Percentiles rank a stretch among this genome's conserved stretches.
Evolutionary conservation across 2,888 invertebrate genomes (phyloP).

Genomic region (Hemistola chrysoprasaria): DNA sequence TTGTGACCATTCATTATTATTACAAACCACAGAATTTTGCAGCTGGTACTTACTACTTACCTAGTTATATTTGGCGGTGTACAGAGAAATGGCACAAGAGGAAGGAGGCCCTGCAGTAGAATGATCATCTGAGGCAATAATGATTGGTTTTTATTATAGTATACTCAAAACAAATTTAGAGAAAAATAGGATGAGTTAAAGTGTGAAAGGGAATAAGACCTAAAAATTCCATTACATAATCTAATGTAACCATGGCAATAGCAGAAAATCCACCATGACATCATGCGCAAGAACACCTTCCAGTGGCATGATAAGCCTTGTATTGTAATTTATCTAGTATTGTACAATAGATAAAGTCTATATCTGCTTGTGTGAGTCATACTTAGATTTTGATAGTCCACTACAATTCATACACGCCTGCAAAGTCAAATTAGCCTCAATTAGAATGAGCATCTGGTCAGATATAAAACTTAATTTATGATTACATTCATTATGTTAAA

Average conservation of each 20-base stretch:
- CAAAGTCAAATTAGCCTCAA: slow-evolving; percentile 58
- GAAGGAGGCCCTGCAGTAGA: too few species aligned
- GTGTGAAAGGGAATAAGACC: slow-evolving; percentile 3
- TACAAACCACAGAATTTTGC: too few species aligned
- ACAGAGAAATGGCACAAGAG: too few species aligned
- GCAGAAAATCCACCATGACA: slow-evolving; percentile 33
- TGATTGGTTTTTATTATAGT: too few species aligned
- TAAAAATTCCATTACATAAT: slow-evolving; percentile 26
- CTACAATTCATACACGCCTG: slow-evolving; percentile 16
- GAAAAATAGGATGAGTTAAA: too few species aligned
- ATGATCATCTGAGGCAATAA: too few species aligned
- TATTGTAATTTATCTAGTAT: slow-evolving; percentile 12
- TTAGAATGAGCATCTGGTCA: slow-evolving; percentile 53
- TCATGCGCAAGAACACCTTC: slow-evolving; percentile 34
- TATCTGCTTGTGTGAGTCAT: slow-evolving; percentile 27
- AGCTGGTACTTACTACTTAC: too few species aligned
- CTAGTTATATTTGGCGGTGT: too few species aligned
- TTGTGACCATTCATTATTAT: too few species aligned
- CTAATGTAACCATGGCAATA: slow-evolving; percentile 29
- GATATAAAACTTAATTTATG: slow-evolving; percentile 55
- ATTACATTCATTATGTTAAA: too few species aligned
- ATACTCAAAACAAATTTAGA: too few species aligned
- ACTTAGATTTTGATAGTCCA: slow-evolving; percentile 10
- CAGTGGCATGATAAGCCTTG: background rate
- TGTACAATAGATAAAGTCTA: slow-evolving; percentile 37